These are phyloP conservation scores for Daktulosphaira vitifoliae DNA, from an alignment of 1,140 invertebrate genomes.

Conservation along the genomic window DNA sequence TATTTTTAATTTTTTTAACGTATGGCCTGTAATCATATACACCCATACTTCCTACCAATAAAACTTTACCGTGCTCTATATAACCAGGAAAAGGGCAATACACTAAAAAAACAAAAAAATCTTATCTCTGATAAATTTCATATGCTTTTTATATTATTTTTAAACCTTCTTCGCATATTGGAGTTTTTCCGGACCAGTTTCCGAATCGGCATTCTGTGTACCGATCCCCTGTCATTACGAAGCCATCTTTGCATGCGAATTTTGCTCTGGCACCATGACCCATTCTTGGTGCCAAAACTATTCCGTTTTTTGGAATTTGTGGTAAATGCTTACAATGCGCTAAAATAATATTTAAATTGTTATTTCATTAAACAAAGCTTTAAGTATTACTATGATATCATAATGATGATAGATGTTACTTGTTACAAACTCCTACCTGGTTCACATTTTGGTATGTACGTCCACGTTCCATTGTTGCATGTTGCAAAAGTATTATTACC, in stretches of 20 bases:
- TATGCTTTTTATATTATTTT: not conserved
- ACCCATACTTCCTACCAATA: slow-evolving; percentile 93
- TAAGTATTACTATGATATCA: too few relatives aligned
- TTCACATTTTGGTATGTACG: slow-evolving; percentile 79
- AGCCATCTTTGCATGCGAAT: slow-evolving; percentile 89
- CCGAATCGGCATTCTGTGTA: slow-evolving; percentile 78
- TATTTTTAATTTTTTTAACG: slow-evolving; percentile 79
- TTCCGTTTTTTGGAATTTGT: slow-evolving; percentile 75
- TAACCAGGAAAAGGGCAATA: slow-evolving; percentile 91
- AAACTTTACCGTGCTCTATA: slow-evolving; percentile 80
- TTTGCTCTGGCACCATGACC: slow-evolving; percentile 88
- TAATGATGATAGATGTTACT: not conserved
- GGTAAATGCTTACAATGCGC: slow-evolving; percentile 82
- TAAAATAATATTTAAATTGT: slow-evolving; percentile 39
- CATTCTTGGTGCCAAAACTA: slow-evolving; percentile 91
- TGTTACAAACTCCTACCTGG: too few relatives aligned
- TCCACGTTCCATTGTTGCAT: slow-evolving; percentile 95
- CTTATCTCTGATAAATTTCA: not conserved
- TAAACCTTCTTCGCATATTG: slow-evolving; percentile 72
- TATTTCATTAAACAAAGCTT: not conserved
- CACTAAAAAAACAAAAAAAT: slow-evolving; percentile 49
- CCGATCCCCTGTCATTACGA: slow-evolving; percentile 59
- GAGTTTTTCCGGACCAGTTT: slow-evolving; percentile 80
- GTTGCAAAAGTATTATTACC: slow-evolving; percentile 58
- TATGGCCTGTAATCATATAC: slow-evolving; percentile 95